Base-by-base conservation (phyloP, 2,797 vertebrate genomes). In the Bucorvus abyssinicus region DNA sequence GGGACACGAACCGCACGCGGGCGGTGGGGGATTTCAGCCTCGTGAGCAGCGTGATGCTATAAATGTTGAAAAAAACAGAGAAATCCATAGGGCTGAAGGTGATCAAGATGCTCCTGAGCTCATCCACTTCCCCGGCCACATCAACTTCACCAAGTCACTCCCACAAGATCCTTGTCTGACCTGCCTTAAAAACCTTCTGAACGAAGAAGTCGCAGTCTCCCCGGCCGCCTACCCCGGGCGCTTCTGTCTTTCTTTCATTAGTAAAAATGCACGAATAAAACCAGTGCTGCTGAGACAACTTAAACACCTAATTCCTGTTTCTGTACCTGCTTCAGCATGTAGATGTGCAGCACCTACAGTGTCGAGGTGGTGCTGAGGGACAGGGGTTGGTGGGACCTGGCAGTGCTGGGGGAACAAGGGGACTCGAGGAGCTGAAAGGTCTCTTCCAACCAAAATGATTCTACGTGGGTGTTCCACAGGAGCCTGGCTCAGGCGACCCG, bases 301-400 rank as follows among this genome's bases (percentile, higher is more conserved):
- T 47, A 7, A 67, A 36, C 30, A 21, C 27, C 49, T 49, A 14
- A 50, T 49, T 71, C 12, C 53, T 47, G 12, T 14, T 47, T 38
- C 50, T 47, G 13, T 12, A 42, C 22, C 36, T 3, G 0, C 8
- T 10, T 11, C 9, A 12, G 19, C 23, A 14, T 11, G 30, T 16
- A n/a, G 63, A 65, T 24, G 22, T 47, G 44, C n/a, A 8, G 15
- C 40, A 45, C 30, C n/a, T n/a, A 45, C 42, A 8, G 16, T 65
- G 63, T 32, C 23, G 32, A 8, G 18, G 44, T 24, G 30, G 32
- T 65, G 22, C 63, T 65, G 44, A 45, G 15, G 63, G 44, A 47
- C 32, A 13, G 12, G 32, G 44, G 18, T 47, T 47, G 24, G 63
- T n/a, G n/a, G n/a, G n/a, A n/a, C n/a, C n/a, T n/a, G n/a, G n/a